A percentile compares a stretch with the other conserved stretches of the same genome.
phyloP scores from a whole-genome alignment of 2,888 invertebrate genomes.

The Anaspis maculata region DNA sequence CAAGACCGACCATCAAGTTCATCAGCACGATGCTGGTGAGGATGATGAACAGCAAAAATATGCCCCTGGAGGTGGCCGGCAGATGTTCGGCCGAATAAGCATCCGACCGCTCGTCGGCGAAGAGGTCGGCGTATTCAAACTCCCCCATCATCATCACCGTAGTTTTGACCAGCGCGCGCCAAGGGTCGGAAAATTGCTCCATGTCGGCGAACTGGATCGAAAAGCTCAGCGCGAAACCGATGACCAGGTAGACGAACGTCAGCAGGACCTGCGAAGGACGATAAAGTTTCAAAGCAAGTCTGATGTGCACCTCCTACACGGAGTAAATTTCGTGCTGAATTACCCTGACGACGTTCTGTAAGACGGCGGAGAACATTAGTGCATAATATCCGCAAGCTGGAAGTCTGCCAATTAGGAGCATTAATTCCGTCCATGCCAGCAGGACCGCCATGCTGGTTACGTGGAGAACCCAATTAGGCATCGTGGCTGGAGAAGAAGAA shows the following conservation, averaged over 20 bases:
- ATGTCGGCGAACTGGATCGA: constrained; percentile 45
- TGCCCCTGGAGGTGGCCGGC: constrained; percentile 38
- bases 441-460: constrained; percentile 42
- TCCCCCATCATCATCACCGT: constrained; percentile 54
- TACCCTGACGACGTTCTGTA: constrained; percentile 47
- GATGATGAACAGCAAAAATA: constrained; percentile 46
- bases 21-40: constrained; percentile 48
- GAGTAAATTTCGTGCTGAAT: constrained; percentile 7
- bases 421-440: constrained; percentile 47
- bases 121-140: constrained; percentile 44
- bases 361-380: constrained; percentile 49
- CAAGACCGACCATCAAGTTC: constrained; percentile 49
- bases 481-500: constrained; percentile 16
- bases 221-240: constrained; percentile 50
- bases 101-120: constrained; percentile 24
- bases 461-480: constrained; percentile 38
- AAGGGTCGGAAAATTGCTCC: constrained; percentile 39
- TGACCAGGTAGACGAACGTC: constrained; percentile 47
- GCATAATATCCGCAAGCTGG: constrained; percentile 50
- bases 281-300: background rate
- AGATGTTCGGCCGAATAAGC: constrained; percentile 1
- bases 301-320: background rate
- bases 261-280: constrained; percentile 38
- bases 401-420: constrained; percentile 47
- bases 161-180: constrained; percentile 44